A percentile compares a stretch with the other conserved stretches of the same genome.
Conservation (phyloP, 2,797 vertebrate species). For the Setipinna tenuifilis region DNA sequence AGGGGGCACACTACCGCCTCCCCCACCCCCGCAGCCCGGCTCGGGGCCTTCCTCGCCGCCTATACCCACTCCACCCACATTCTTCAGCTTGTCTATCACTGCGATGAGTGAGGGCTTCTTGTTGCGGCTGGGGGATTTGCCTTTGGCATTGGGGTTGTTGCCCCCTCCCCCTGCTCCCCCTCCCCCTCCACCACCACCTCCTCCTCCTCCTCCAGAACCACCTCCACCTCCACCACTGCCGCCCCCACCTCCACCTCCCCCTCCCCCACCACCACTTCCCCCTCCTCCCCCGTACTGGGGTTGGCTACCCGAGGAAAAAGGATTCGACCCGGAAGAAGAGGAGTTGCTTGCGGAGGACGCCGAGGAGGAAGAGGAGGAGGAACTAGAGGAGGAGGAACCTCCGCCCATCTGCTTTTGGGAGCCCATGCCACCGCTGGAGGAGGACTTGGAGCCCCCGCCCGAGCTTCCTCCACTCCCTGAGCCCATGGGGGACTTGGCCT, state of each 20-base stretch:
- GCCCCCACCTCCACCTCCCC: slow-evolving; percentile 56
- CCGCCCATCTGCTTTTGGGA: slow-evolving; percentile 92
- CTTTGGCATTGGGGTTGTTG: slow-evolving; percentile 87
- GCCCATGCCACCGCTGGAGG: slow-evolving; percentile 84
- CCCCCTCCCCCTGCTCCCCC: slow-evolving; percentile 56
- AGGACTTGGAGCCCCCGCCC: slow-evolving; percentile 85
- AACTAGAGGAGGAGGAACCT: slow-evolving; percentile 71
- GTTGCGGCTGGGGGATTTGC: slow-evolving; percentile 97
- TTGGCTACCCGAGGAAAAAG: slow-evolving; percentile 77
- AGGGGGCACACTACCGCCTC: slow-evolving; percentile 73
- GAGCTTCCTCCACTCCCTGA: slow-evolving; percentile 83
- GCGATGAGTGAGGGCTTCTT: slow-evolving; percentile 97
- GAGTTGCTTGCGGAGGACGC: slow-evolving; percentile 73
- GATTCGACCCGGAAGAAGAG: slow-evolving; percentile 67
- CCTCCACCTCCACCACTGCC: slow-evolving; percentile 53
- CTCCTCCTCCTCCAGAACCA: slow-evolving; percentile 50
- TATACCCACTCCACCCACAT: slow-evolving; percentile 90
- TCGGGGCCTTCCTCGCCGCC: slow-evolving; percentile 89
- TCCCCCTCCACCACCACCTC: slow-evolving; percentile 23
- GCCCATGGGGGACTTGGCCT: slow-evolving; percentile 96
- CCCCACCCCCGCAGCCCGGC: slow-evolving; percentile 77
- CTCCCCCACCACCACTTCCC: slow-evolving; percentile 40
- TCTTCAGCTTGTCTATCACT: slow-evolving; percentile 98
- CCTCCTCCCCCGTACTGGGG: slow-evolving; percentile 71
- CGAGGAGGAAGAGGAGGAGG: slow-evolving; percentile 68